Evolutionary conservation across 2,888 invertebrate species (phyloP).

Genomic region (Melieria omissa): DNA sequence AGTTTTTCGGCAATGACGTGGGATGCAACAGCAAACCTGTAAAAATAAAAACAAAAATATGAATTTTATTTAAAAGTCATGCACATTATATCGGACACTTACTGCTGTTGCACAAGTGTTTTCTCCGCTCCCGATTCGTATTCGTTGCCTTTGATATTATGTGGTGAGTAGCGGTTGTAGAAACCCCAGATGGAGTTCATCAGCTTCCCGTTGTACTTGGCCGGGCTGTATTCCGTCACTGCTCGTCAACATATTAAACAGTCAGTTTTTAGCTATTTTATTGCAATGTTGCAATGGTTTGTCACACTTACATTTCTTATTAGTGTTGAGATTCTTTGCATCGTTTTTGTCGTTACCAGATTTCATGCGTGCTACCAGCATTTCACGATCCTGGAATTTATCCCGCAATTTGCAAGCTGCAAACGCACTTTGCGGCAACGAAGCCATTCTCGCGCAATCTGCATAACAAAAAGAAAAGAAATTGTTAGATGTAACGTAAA

Average conservation of each 20-base stretch:
- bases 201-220: conserved; percentile 85
- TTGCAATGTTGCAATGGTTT: background rate
- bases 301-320: conserved; percentile 58
- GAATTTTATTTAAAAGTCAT: background rate
- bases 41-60: conserved; percentile 30
- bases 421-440: conserved; percentile 82
- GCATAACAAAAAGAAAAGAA: conserved; percentile 1
- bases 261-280: background rate
- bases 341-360: conserved; percentile 61
- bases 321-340: conserved; percentile 52
- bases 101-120: conserved; percentile 56
- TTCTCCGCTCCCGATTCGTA: conserved; percentile 59
- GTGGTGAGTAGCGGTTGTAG: conserved; percentile 88
- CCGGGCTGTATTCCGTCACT: conserved; percentile 76
- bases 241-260: conserved; percentile 51
- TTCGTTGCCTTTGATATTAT: conserved; percentile 86
- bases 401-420: conserved; percentile 76
- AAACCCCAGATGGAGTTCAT: conserved; percentile 94
- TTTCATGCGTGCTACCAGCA: conserved; percentile 70
- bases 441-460: conserved; percentile 71
- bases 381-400: conserved; percentile 62
- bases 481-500: too few relatives aligned
- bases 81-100: conserved; percentile 43
- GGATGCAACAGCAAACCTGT: conserved; percentile 56
- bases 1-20: conserved; percentile 53